These are phyloP conservation scores for Hylomyscus alleni DNA, from an alignment of 2,797 vertebrate species.

Conservation along the genomic window DNA sequence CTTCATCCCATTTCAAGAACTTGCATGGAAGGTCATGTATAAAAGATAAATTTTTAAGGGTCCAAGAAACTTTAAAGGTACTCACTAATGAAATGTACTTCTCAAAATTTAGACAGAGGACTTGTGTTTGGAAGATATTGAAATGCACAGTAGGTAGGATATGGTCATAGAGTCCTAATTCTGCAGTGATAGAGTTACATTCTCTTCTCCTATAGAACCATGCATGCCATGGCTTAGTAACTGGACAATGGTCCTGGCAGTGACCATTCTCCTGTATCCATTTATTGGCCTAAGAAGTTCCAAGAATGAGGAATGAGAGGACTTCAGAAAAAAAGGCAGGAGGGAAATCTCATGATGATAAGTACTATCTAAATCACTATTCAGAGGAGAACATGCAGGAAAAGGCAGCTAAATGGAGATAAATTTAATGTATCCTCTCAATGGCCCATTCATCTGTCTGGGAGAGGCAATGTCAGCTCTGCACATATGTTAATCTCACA, in stretches of 20 bases:
- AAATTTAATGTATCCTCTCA: background rate
- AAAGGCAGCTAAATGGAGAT: background rate
- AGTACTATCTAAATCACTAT: background rate
- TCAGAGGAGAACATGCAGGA: background rate
- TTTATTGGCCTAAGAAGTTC: background rate
- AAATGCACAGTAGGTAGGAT: background rate
- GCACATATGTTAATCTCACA: background rate
- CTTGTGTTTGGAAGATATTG: background rate
- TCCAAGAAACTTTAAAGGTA: background rate
- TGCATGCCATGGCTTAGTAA: background rate
- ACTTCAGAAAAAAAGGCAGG: background rate
- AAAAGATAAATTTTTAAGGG: background rate
- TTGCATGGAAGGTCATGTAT: background rate
- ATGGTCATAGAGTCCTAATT: background rate
- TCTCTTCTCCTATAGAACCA: background rate
- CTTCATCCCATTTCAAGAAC: accelerated
- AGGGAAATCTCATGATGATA: background rate
- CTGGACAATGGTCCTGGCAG: background rate
- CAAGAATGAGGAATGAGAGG: background rate
- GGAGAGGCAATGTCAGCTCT: background rate
- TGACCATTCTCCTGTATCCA: background rate
- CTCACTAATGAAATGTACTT: background rate
- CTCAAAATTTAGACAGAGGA: background rate
- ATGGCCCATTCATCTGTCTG: background rate
- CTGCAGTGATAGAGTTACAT: background rate